Percentiles rank a stretch among this genome's conserved stretches.
phyloP scores from a whole-genome alignment of 1,140 invertebrate genomes.

The Philopotamus ludificatus region DNA sequence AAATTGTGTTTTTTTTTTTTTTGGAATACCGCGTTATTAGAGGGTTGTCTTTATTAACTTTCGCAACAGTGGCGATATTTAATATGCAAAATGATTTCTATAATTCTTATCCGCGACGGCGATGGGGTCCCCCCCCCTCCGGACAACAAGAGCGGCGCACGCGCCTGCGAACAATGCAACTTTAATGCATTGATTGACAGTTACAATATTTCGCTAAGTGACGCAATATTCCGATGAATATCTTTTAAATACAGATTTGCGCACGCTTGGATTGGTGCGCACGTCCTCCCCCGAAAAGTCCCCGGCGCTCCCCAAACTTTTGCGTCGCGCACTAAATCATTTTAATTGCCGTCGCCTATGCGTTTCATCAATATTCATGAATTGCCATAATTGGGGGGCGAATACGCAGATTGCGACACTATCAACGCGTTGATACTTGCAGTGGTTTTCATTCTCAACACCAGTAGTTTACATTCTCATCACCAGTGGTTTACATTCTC shows the following conservation, averaged over 20 bases:
- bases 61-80: too few species aligned
- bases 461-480: too few species aligned
- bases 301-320: background rate
- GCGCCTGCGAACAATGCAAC: conserved; percentile 49
- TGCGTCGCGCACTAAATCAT: background rate
- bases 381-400: too few species aligned
- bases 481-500: too few species aligned
- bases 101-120: too few species aligned
- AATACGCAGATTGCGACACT: too few species aligned
- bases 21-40: too few species aligned
- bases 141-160: conserved; percentile 10
- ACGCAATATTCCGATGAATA: conserved; percentile 59
- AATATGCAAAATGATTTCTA: too few species aligned
- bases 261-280: conserved; percentile 28
- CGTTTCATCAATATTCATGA: background rate
- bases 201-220: conserved; percentile 60
- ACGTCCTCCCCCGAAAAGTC: background rate
- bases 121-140: background rate
- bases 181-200: conserved; percentile 59
- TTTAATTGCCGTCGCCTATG: background rate
- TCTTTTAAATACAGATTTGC: conserved; percentile 46
- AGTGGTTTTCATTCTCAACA: too few species aligned
- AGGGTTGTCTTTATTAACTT: too few species aligned
- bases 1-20: too few species aligned
- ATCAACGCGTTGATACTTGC: too few species aligned